These are phyloP conservation scores for Lonchura striata DNA, from an alignment of 2,113 vertebrate species.

Conservation along the genomic window DNA sequence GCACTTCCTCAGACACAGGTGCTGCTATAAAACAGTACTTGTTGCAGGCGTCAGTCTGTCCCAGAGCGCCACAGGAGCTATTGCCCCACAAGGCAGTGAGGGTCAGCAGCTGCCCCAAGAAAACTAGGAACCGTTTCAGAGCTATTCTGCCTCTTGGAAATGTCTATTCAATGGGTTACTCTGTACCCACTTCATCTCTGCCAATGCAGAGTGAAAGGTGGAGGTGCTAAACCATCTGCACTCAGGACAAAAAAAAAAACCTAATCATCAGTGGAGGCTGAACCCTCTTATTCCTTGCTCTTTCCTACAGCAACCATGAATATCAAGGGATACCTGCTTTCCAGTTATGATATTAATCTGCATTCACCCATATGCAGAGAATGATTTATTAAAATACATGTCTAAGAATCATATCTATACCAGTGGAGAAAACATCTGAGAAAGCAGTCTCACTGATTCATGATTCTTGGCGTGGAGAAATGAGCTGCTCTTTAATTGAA, in stretches of 20 bases:
- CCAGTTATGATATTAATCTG: background rate
- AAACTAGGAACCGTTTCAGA: background rate
- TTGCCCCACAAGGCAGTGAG: background rate
- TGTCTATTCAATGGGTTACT: background rate
- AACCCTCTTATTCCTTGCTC: background rate
- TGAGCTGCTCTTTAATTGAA: background rate
- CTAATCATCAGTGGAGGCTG: background rate
- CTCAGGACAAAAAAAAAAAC: background rate
- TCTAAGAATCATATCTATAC: background rate
- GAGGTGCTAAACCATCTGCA: background rate
- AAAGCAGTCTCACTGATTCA: background rate
- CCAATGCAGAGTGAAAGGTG: background rate
- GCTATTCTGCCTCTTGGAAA: background rate
- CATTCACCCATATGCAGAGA: background rate
- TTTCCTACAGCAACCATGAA: background rate
- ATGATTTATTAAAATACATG: background rate
- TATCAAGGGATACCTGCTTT: background rate
- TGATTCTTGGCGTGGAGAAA: background rate
- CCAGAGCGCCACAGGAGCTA: background rate
- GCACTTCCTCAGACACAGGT: background rate
- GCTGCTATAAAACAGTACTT: background rate
- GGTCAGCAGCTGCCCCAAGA: background rate
- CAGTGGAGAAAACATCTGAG: background rate
- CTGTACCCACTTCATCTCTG: background rate
- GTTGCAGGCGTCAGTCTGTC: background rate